Base-by-base conservation (phyloP, 1,140 invertebrate genomes). In the Globodera rostochiensis region DNA sequence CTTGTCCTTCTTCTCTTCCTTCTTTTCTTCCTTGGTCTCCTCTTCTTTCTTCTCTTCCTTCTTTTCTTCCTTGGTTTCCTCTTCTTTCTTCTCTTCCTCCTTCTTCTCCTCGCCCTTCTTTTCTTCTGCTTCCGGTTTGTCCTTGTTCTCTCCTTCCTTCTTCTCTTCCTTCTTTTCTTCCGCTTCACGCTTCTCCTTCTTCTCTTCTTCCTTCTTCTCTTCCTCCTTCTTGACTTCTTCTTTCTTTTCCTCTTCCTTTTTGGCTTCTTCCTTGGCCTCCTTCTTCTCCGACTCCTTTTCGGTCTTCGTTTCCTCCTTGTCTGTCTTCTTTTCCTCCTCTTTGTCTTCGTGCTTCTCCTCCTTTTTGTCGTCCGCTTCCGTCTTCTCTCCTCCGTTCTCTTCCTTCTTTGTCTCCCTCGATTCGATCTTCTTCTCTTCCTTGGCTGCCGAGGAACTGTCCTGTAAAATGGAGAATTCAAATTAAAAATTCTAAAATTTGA, bases 321-420 rank as follows among this genome's bases (percentile, higher is more conserved):
- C 11, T n/a, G 46, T 45, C 74, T 76, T 21, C 49, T 19, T 47
- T 45, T 7, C 13, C n/a, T n/a, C 50, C 50, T 3, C 50, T 25
- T 69, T 66, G 21, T 76, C 74, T 57, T 76, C 74, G 15, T 50
- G 46, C 74, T 76, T 76, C 25, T 53, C 73, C 45, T 47, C 74
- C 45, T 13, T 76, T 11, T 76, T 76, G 45, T 47, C 45, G 19
- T 57, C 74, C 53, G 15, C 45, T 19, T 76, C 74, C 47, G 53
- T 57, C 50, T 76, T 76, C 6, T 57, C 46, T n/a, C 46, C 47
- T 69, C 57, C 74, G 19, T 45, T 47, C 25, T 47, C 74, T 49
- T 36, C 50, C 50, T 47, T 57, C 49, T 76, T 76, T 15, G 15
- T 57, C 64, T 76, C 74, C 46, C 74, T 47, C 45, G 45, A 49